Evolutionary conservation across 2,797 vertebrate species (phyloP).

Genomic region (Calcarius lapponicus): DNA sequence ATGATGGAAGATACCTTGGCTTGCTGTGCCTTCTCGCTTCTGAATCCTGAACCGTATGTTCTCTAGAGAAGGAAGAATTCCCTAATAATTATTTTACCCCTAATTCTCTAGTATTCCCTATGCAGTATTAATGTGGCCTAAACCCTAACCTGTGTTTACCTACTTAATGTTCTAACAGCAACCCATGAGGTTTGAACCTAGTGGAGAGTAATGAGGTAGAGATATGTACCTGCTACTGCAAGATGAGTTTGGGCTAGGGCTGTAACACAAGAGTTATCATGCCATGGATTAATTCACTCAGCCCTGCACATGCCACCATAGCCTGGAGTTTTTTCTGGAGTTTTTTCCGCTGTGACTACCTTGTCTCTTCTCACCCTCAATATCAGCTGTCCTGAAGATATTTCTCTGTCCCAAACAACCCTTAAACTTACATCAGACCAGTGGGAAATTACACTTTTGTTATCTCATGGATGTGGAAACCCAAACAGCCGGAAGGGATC

Average conservation of each 20-base stretch:
- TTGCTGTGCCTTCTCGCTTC: background rate
- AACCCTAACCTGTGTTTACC: background rate
- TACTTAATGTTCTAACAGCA: background rate
- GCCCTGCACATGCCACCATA: fast-evolving
- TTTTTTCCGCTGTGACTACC: background rate
- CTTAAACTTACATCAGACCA: background rate
- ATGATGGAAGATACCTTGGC: background rate
- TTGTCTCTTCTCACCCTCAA: background rate
- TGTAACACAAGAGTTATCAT: background rate
- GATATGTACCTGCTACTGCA: background rate
- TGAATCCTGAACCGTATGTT: background rate
- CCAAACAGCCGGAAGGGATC: background rate
- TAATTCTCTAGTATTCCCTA: background rate
- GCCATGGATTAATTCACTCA: background rate
- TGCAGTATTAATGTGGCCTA: background rate
- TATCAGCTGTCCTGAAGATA: background rate
- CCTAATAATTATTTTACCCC: background rate
- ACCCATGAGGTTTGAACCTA: background rate
- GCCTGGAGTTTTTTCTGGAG: background rate
- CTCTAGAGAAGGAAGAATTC: background rate
- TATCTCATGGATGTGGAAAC: background rate
- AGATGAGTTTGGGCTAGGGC: background rate
- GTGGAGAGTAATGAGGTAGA: background rate
- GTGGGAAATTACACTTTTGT: background rate
- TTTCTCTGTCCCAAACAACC: background rate